Evolutionary conservation across 2,113 vertebrate genomes (phyloP), one percentile per base, ranked within the genome.

Genomic region (Budorcas taxicolor): DNA sequence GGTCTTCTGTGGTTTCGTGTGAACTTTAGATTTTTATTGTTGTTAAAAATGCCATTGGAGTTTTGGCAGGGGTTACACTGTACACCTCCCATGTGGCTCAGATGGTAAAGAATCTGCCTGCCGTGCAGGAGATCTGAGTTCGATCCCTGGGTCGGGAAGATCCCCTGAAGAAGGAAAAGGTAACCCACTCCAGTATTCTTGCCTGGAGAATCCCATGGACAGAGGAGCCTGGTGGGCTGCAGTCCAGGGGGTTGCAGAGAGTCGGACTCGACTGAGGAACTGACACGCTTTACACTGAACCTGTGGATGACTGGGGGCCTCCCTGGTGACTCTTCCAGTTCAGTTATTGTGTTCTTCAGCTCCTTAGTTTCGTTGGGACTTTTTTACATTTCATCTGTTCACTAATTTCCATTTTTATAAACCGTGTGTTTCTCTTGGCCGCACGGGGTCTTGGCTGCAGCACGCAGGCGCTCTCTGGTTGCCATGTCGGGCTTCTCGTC

Each of bases 401-500:
- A 23, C n/a, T 23, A 13, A 12, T 0, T 23, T 74, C 67, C 67
- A 3, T 74, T 40, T 40, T 74, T 23, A n/a, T n/a, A 74, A 74
- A 5, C 9, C 5, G 3, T 23, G 67, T 13, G 21, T 23, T 40
- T 40, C 19, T 74, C 67, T 23, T 23, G 19, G 67, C 9, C 1
- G 1, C 1, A 1, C 0, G 9, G 78, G 45, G 45, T 19, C 45
- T 31, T 47, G 9, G 27, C 43, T 17, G 27, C 76, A 17, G 45
- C 78, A 19, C 16, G 3, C 9, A 17, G 78, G 29, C 9, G 1
- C 29, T 50, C 45, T 50, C 16, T 11, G 15, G 16, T 33, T 19
- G 9, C 1, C 1, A 3, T 16, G 43, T 15, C 3, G 0, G 74
- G 40, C 43, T 29, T 78, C 74, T 29, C 7, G 0, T 14, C 12